A percentile compares a stretch with the other conserved stretches of the same genome.
These are phyloP conservation scores for Caenorhabditis latens DNA, from an alignment of 1,140 invertebrate genomes.

Conservation along the genomic window DNA sequence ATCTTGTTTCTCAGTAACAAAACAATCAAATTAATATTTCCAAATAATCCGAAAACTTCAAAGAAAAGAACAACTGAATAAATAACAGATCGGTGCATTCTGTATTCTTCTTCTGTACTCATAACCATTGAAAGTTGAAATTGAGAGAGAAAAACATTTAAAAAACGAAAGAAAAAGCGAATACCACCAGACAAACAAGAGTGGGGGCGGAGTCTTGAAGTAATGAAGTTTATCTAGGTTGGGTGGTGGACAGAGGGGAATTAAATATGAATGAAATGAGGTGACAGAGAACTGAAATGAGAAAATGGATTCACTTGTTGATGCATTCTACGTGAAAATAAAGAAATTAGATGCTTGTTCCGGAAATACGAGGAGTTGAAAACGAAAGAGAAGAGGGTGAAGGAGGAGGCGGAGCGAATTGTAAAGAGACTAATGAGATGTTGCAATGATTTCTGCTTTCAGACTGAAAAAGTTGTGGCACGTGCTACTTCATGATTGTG, in stretches of 20 bases:
- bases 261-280: not conserved
- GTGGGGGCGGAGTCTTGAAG: not conserved
- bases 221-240: not conserved
- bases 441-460: too few species aligned
- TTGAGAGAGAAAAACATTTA: not conserved
- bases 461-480: too few species aligned
- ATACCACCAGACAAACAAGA: not conserved
- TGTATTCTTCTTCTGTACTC: not conserved
- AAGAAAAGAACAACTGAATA: slow-evolving; percentile 28
- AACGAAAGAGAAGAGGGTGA: too few species aligned
- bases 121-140: not conserved
- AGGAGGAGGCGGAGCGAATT: not conserved
- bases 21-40: slow-evolving; percentile 28
- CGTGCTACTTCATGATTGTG: too few species aligned
- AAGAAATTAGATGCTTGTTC: slow-evolving; percentile 33
- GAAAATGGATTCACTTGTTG: not conserved
- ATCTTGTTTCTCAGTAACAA: slow-evolving; percentile 8
- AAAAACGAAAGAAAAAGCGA: not conserved
- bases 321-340: not conserved
- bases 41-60: slow-evolving; percentile 31
- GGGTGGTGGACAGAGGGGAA: not conserved
- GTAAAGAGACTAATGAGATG: not conserved
- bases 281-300: not conserved
- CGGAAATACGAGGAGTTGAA: slow-evolving; percentile 9
- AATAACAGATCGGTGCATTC: slow-evolving; percentile 28